These are phyloP conservation scores for Mus spretus DNA, from an alignment of 2,797 vertebrate species.

Conservation along the genomic window DNA sequence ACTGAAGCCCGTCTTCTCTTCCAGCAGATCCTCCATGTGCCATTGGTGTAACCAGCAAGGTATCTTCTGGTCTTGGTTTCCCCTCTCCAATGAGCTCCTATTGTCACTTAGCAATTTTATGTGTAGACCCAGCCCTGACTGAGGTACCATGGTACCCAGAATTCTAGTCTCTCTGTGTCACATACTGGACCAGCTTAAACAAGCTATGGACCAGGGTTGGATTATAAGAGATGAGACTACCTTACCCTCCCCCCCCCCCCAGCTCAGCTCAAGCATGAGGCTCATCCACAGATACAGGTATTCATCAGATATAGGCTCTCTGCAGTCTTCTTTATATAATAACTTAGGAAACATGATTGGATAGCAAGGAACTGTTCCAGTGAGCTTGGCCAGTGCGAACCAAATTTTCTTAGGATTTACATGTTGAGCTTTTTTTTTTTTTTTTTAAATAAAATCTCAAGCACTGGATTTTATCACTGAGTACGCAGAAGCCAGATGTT, in stretches of 20 bases:
- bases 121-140: background rate
- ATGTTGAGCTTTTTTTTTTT: background rate
- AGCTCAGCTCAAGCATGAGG: background rate
- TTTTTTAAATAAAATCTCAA: background rate
- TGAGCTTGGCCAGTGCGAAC: background rate
- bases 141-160: background rate
- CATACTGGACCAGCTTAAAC: background rate
- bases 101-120: background rate
- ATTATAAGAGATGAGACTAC: too few relatives aligned
- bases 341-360: background rate
- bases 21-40: background rate
- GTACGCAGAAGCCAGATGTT: background rate
- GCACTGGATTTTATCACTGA: background rate
- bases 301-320: background rate
- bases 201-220: background rate
- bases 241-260: background rate
- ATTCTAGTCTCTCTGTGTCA: background rate
- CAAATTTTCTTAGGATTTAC: background rate
- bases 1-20: background rate
- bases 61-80: background rate
- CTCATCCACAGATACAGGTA: background rate
- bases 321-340: background rate
- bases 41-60: background rate
- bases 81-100: background rate
- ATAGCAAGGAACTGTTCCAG: background rate